These are phyloP conservation scores for Meteorus colon DNA, from an alignment of 2,888 invertebrate genomes.

Conservation along the genomic window DNA sequence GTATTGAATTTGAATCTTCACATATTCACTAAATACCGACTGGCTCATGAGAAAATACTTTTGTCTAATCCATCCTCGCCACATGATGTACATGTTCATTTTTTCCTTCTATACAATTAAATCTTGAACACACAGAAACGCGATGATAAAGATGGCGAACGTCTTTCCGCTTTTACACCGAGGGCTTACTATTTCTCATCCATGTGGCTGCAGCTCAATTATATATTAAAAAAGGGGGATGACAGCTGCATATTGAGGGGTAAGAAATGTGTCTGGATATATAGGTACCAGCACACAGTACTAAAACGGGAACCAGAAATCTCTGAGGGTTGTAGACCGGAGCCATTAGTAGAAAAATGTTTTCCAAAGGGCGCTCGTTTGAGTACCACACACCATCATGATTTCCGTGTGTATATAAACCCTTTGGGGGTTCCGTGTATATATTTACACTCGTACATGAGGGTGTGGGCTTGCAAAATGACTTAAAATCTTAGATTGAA, in stretches of 20 bases:
- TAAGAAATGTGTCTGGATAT: slow-evolving; percentile 43
- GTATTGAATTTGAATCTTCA: no score
- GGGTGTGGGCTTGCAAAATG: slow-evolving; percentile 56
- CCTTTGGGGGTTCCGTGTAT: slow-evolving; percentile 57
- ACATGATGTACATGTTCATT: no score
- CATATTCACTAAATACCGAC: no score
- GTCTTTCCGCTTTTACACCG: slow-evolving; percentile 16
- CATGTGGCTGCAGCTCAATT: slow-evolving; percentile 31
- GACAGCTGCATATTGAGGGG: slow-evolving; percentile 36
- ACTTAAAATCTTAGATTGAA: slow-evolving; percentile 64
- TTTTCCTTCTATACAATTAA: background rate
- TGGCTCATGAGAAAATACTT: background rate
- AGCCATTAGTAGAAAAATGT: slow-evolving; percentile 73
- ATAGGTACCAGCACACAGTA: slow-evolving; percentile 29
- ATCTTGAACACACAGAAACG: background rate
- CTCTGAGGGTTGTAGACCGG: slow-evolving; percentile 57
- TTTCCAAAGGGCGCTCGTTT: slow-evolving; percentile 67
- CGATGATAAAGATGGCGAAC: slow-evolving; percentile 21
- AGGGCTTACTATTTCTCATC: background rate
- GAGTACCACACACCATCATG: slow-evolving; percentile 59
- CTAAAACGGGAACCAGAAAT: slow-evolving; percentile 38
- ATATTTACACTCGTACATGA: slow-evolving; percentile 9
- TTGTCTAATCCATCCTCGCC: background rate
- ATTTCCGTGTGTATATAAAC: slow-evolving; percentile 50
- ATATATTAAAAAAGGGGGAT: slow-evolving; percentile 16